Evolutionary conservation across 2,888 invertebrate species (phyloP).

Genomic region (Disparrhopalites patrizii): DNA sequence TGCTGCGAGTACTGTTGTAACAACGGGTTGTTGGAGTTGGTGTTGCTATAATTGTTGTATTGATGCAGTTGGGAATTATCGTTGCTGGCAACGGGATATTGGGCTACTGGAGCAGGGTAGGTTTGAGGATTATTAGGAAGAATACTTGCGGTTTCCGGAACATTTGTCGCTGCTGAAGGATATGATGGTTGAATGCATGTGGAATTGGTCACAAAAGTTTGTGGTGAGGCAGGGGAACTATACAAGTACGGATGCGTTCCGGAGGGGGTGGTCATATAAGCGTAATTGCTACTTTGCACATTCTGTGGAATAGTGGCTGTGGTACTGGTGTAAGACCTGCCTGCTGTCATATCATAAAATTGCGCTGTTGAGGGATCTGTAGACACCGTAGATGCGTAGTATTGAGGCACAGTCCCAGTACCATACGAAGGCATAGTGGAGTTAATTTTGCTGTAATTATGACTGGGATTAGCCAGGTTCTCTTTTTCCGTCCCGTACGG

Average conservation of each 20-base stretch:
- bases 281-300: slow-evolving; percentile 1
- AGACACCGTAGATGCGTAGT: neutral
- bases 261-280: slow-evolving; percentile 29
- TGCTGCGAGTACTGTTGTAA: slow-evolving; percentile 21
- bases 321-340: neutral
- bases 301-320: neutral
- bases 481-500: too few species aligned
- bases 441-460: neutral
- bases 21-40: slow-evolving; percentile 18
- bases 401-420: neutral
- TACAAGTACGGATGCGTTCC: slow-evolving; percentile 48
- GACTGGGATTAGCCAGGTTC: too few species aligned
- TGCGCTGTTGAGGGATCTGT: neutral
- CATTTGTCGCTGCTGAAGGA: slow-evolving; percentile 20
- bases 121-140: neutral
- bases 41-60: slow-evolving; percentile 19
- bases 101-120: neutral
- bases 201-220: slow-evolving; percentile 11
- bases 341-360: neutral
- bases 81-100: neutral
- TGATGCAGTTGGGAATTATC: slow-evolving; percentile 12
- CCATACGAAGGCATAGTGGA: slow-evolving; percentile 8
- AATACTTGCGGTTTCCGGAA: neutral
- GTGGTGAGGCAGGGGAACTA: neutral
- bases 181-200: slow-evolving; percentile 23